Evolutionary conservation across 2,888 invertebrate species (phyloP).

Genomic region (Thera obeliscata): DNA sequence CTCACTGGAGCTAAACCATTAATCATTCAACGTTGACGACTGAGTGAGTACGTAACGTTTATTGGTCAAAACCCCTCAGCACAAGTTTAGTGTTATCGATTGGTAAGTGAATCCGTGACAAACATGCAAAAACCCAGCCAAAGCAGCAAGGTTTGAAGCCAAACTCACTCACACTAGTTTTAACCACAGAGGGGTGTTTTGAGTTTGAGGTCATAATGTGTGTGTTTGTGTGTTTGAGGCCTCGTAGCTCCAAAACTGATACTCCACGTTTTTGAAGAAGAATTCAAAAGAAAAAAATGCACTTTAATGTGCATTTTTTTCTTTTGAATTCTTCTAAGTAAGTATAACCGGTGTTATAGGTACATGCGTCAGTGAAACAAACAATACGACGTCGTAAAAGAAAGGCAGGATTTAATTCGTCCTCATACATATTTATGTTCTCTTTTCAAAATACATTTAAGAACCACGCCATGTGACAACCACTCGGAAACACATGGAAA

Average conservation of each 20-base stretch:
- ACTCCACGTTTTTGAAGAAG: too few species aligned
- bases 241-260: too few species aligned
- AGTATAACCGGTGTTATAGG: background rate
- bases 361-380: slow-evolving; percentile 53
- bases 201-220: too few species aligned
- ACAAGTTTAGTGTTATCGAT: slow-evolving; percentile 1
- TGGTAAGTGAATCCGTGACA: background rate
- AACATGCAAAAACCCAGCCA: background rate
- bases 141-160: background rate
- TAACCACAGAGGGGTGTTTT: too few species aligned
- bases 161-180: too few species aligned
- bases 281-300: too few species aligned
- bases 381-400: slow-evolving; percentile 60
- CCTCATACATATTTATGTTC: slow-evolving; percentile 68
- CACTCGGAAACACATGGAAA: slow-evolving; percentile 53
- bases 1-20: slow-evolving; percentile 51
- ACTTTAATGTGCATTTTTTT: too few species aligned
- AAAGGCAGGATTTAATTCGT: slow-evolving; percentile 64
- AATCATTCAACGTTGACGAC: slow-evolving; percentile 59
- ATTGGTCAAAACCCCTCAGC: slow-evolving; percentile 40
- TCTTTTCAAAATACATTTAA: slow-evolving; percentile 59
- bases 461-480: slow-evolving; percentile 56
- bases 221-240: too few species aligned
- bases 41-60: slow-evolving; percentile 52
- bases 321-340: background rate